Evolutionary conservation across 2,113 vertebrate species (phyloP), one percentile per base, ranked within the genome.

Genomic region (Sialia sialis): DNA sequence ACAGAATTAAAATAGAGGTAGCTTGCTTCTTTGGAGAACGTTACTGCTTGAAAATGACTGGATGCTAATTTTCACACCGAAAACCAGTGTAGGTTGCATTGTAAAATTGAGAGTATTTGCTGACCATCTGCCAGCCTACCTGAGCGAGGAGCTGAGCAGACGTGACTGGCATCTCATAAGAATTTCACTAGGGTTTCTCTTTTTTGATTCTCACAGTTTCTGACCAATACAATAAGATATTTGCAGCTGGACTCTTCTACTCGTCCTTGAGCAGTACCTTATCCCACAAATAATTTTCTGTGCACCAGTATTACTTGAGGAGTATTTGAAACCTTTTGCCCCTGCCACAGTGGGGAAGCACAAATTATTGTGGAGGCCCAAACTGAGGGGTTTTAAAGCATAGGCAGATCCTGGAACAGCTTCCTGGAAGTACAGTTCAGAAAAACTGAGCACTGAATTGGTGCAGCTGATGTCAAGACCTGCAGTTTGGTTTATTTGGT

Each of bases 101-200:
- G 94, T 95, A 92, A 95, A 87, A 89, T 60, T 68, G 56, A 85
- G 92, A 82, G 67, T 87, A 39, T 93, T 93, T 92, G 88, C 89
- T 96, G 92, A 96, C 92, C 95, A 96, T 95, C 96, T 95, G 94
- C 93, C 92, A 93, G 72, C 85, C 58, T 86, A 89, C 94, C 96
- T 96, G 89, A 94, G 68, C 38, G 84, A 93, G 76, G 63, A 91
- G 83, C 55, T 54, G 68, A 78, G 87, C 56, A 84, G 74, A 92
- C 16, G 38, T 95, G 95, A 66, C 78, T 89, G 69, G 82, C 75
- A 91, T 95, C 78, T 83, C 66, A 58, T 21, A 55, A 58, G 41
- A 78, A 16, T 80, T 94, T 60, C 63, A 82, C 27, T 34, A 81
- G 29, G 54, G 52, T 87, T 93, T 89, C 56, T 75, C 56, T 52